These are phyloP conservation scores for Andrena bucephala DNA, from an alignment of 2,888 invertebrate species.

Conservation along the genomic window DNA sequence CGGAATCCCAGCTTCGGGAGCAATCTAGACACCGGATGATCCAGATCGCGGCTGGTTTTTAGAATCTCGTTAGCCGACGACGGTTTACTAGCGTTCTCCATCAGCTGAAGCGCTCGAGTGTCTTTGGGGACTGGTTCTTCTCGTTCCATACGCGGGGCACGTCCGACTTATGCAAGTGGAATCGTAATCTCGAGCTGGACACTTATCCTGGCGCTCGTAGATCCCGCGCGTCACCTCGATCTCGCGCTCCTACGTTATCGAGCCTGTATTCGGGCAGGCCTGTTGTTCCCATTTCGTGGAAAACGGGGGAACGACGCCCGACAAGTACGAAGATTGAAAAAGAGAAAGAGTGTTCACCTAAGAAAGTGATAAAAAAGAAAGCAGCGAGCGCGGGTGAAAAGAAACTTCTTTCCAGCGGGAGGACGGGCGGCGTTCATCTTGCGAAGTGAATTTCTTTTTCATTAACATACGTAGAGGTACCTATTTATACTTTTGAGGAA, in stretches of 20 bases:
- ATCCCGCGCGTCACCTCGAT: conserved; percentile 16
- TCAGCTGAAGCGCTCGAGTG: conserved; percentile 4
- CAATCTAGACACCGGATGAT: conserved; percentile 27
- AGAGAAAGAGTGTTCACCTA: no score
- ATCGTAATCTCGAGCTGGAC: conserved; percentile 51
- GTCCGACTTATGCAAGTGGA: conserved; percentile 56
- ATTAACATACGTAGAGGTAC: no score
- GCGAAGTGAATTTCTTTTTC: no score
- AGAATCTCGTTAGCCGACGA: background rate
- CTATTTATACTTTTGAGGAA: no score
- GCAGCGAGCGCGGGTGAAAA: no score
- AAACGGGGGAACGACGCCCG: background rate
- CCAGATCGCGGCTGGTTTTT: conserved; percentile 31
- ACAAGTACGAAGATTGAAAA: no score
- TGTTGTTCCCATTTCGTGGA: background rate
- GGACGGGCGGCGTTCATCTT: no score
- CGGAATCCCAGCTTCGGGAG: background rate
- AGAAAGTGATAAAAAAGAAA: no score
- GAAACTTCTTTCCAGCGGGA: no score
- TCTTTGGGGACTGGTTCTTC: conserved; percentile 45
- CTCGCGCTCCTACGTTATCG: background rate
- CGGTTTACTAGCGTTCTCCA: background rate
- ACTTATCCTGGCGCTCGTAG: conserved; percentile 13
- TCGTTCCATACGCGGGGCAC: conserved; percentile 48
- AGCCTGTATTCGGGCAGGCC: background rate